Evolutionary conservation across 2,797 vertebrate genomes (phyloP).

Genomic region (Neosilurus hyrtlii): DNA sequence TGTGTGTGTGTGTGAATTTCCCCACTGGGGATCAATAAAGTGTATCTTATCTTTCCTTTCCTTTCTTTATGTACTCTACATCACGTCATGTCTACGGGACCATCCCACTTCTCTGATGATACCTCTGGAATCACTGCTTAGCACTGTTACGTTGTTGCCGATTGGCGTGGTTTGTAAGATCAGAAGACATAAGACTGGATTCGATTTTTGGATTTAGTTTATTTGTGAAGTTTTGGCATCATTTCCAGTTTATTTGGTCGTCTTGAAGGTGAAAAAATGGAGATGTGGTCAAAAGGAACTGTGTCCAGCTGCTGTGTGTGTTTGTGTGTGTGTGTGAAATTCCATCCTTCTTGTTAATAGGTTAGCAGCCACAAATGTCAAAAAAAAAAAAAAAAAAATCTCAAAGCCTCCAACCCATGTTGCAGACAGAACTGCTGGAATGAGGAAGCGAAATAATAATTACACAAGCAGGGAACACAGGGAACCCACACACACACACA

Average conservation of each 20-base stretch:
- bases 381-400: neutral
- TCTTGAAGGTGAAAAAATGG: neutral
- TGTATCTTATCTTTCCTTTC: too few relatives aligned
- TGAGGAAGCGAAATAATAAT: constrained; percentile 23
- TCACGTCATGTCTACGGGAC: neutral
- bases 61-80: too few relatives aligned
- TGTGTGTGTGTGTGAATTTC: too few relatives aligned
- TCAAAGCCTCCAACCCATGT: neutral
- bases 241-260: neutral
- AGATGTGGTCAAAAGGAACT: neutral
- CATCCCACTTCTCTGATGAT: neutral
- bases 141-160: neutral
- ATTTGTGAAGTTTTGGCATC: neutral
- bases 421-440: neutral
- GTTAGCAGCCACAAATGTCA: neutral
- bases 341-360: neutral
- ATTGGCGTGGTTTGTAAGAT: neutral
- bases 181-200: neutral
- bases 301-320: neutral
- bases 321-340: neutral
- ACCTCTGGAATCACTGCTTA: neutral
- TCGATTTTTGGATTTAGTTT: neutral
- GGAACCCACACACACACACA: neutral
- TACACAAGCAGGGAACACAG: neutral
- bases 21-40: too few relatives aligned